Evolutionary conservation across 1,140 invertebrate species (phyloP).

Genomic region (Ostrea edulis): DNA sequence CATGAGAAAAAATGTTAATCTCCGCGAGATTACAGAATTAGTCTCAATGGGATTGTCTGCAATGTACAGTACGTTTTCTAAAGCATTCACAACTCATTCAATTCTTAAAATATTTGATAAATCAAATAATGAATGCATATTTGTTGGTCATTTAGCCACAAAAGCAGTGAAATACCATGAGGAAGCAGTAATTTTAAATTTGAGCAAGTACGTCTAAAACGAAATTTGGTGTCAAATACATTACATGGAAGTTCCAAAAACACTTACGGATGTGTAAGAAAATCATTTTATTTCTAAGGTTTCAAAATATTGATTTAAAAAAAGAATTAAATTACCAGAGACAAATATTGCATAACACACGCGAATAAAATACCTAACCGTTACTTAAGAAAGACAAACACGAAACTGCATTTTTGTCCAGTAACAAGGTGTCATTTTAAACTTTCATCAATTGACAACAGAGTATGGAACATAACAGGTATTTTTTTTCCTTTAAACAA

Average conservation of each 20-base stretch:
- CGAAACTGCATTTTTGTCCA: neutral
- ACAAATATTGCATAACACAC: neutral
- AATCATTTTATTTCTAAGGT: neutral
- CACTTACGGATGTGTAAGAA: neutral
- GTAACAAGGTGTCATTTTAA: neutral
- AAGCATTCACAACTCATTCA: neutral
- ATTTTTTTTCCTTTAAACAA: neutral
- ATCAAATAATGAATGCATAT: neutral
- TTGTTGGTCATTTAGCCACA: neutral
- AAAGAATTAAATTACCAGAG: neutral
- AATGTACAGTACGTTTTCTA: neutral
- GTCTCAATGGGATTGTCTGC: neutral
- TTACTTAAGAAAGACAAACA: neutral
- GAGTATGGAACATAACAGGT: neutral
- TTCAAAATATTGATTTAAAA: neutral
- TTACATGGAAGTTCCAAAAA: neutral
- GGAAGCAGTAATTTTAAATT: neutral
- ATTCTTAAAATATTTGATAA: neutral
- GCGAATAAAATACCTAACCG: neutral
- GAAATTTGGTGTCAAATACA: neutral
- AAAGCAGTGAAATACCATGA: neutral
- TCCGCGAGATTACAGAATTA: neutral
- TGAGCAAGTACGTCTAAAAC: neutral
- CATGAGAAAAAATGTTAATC: slow-evolving; percentile 29
- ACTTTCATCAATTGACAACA: slow-evolving; percentile 9